phyloP scores from a whole-genome alignment of 1,140 invertebrate genomes.

The Euura saliciscinereae region DNA sequence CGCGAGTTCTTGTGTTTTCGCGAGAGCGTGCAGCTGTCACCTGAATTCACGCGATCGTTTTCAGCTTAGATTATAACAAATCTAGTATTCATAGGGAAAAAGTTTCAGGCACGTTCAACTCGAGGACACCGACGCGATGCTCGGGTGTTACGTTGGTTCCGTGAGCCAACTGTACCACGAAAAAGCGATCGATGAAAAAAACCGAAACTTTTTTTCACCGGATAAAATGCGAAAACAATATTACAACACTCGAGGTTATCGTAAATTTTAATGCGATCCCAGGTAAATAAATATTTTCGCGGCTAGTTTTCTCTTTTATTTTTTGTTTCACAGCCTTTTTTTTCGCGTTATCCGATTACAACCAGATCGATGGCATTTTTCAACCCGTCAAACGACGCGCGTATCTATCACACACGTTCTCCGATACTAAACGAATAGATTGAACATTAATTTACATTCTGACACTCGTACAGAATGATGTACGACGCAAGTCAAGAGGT shows the following conservation, averaged over 20 bases:
- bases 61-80: conserved; percentile 4
- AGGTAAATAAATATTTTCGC: not conserved
- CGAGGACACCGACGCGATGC: not conserved
- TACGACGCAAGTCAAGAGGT: no score
- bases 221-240: not conserved
- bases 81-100: conserved; percentile 1
- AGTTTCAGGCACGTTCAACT: not conserved
- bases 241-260: not conserved
- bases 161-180: not conserved
- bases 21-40: not conserved
- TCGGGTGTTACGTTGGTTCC: not conserved
- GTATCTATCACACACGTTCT: not conserved
- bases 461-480: no score
- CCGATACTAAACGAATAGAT: no score
- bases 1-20: not conserved
- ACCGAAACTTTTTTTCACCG: not conserved
- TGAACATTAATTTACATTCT: no score
- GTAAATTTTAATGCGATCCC: not conserved
- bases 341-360: not conserved
- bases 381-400: not conserved
- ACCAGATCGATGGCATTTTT: not conserved
- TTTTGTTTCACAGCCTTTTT: not conserved
- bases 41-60: not conserved
- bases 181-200: not conserved
- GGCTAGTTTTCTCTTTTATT: not conserved